Evolutionary conservation across 2,113 vertebrate genomes (phyloP).

Genomic region (Cyrtonyx montezumae): DNA sequence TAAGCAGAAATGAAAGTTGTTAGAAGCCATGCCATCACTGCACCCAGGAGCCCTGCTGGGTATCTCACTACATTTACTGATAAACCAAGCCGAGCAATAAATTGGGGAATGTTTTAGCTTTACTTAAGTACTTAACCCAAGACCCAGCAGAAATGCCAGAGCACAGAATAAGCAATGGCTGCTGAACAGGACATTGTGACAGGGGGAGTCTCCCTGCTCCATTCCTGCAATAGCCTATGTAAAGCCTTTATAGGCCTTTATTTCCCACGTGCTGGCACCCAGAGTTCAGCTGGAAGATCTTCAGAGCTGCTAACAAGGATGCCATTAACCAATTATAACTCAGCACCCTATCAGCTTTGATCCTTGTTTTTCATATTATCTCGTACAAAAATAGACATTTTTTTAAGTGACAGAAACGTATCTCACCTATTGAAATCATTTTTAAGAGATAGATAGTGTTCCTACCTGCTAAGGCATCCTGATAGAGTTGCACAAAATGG

Average conservation of each 20-base stretch:
- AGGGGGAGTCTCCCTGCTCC: neutral
- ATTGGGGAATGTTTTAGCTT: neutral
- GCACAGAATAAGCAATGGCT: neutral
- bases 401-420: neutral
- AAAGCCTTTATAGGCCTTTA: neutral
- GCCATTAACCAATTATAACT: neutral
- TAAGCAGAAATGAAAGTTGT: neutral
- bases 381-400: neutral
- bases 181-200: neutral
- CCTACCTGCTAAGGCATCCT: constrained; percentile 91
- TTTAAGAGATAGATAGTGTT: neutral
- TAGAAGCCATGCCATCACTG: neutral
- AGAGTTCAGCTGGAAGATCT: neutral
- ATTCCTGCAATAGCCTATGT: neutral
- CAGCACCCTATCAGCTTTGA: neutral
- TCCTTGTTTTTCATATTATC: neutral
- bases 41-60: neutral
- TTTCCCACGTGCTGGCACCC: neutral
- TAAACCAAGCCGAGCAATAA: neutral
- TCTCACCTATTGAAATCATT: neutral
- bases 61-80: neutral
- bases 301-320: neutral
- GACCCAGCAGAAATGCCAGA: neutral
- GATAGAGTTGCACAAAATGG: constrained; percentile 97
- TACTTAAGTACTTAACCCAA: neutral